Base-by-base conservation (phyloP, 2,888 invertebrate species). In the Cyclophora punctaria region DNA sequence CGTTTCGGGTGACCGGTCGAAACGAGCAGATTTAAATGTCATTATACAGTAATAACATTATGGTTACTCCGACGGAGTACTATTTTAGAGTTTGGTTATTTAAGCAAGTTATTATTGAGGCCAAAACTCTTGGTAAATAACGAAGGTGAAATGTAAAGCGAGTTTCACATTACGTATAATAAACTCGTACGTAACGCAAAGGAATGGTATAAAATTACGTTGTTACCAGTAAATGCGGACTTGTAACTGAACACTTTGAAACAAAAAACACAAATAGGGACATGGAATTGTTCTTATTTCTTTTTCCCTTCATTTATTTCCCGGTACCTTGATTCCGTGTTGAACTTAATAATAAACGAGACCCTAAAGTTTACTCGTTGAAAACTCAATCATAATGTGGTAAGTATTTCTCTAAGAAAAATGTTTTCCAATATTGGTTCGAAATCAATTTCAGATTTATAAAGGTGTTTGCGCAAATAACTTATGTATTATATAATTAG, bases 341-440 rank as follows among this genome's bases (percentile, higher is more conserved):
- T 49, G 57, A 50, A 54, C 48, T 58, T 59, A 63, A 66, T 66
- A 66, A 69, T 64, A 66, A 70, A 69, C 66, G 66, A 63, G 60
- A 49, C 55, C 55, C 57, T 47, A 51, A 60, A 68, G 60, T 60
- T 68, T 63, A 45, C 48, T 55, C 48, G 44, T 55, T 52, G 56
- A 50, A 53, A 59, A 61, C 57, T 60, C 60, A 59, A 62, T 66
- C 57, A 61, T 59, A 57, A 51, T 52, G 20, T 20, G 20, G 20
- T 20, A 20, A 2, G 2, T 20, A 20, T 20, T n/a, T n/a, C n/a
- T n/a, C n/a, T n/a, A 20, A 20, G 20, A 20, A 20, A 20, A 20
- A 20, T 20, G 20, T 20, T 20, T 20, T 20, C 20, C 20, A 2
- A 20, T 20, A 20, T 20, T 20, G 20, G 20, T 20, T 20, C 2